Percentiles rank a stretch among this genome's conserved stretches.
These are phyloP conservation scores for Myopa testacea DNA, from an alignment of 2,888 invertebrate species.

Conservation along the genomic window DNA sequence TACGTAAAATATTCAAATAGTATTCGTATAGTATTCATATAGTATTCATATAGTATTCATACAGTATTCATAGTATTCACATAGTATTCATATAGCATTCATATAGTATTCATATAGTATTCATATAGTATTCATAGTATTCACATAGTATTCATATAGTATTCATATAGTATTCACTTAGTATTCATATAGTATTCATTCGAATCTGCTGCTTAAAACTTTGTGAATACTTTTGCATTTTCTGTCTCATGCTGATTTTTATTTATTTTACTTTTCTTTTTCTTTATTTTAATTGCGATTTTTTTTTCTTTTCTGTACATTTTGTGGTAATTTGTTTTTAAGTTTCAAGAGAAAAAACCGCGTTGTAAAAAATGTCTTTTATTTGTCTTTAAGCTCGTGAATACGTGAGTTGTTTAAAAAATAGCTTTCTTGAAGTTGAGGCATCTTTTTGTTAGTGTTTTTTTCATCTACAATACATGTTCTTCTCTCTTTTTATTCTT, in stretches of 20 bases:
- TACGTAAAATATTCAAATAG: too few relatives aligned
- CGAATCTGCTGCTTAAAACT: neutral
- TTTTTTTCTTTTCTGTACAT: neutral
- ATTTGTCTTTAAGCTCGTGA: neutral
- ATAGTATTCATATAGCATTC: neutral
- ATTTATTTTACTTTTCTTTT: neutral
- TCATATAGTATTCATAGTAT: too few relatives aligned
- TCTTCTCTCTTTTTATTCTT: too few relatives aligned
- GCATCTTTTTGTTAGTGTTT: neutral
- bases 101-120: too few relatives aligned
- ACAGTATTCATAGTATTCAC: neutral
- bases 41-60: too few relatives aligned
- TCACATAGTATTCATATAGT: neutral
- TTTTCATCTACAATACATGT: neutral
- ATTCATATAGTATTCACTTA: too few relatives aligned
- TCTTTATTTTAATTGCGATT: neutral
- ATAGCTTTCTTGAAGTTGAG: neutral
- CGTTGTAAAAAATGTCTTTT: slow-evolving; percentile 1
- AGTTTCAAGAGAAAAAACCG: neutral
- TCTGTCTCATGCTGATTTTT: neutral
- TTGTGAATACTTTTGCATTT: neutral
- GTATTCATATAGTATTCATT: too few relatives aligned
- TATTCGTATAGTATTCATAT: too few relatives aligned
- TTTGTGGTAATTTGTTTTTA: neutral
- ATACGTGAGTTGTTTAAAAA: slow-evolving; percentile 25